A percentile compares a stretch with the other conserved stretches of the same genome.
These are phyloP conservation scores for Nasua narica DNA, from an alignment of 2,797 vertebrate species.

Conservation along the genomic window DNA sequence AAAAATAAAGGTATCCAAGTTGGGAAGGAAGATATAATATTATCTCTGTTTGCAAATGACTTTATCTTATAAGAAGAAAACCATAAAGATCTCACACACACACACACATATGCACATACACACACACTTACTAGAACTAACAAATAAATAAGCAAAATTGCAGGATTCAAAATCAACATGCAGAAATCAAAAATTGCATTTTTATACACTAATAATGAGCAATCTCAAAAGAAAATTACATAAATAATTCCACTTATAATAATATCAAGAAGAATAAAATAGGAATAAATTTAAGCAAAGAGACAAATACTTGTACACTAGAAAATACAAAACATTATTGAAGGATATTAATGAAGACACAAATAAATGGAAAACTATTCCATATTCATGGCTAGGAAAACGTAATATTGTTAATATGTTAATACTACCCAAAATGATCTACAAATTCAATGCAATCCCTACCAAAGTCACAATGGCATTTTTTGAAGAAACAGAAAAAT, in stretches of 20 bases:
- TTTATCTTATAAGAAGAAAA: neutral
- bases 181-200: neutral
- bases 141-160: neutral
- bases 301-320: neutral
- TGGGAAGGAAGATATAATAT: neutral
- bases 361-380: neutral
- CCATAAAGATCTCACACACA: neutral
- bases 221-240: neutral
- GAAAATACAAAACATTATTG: neutral
- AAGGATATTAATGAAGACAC: neutral
- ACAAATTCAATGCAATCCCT: neutral
- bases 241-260: neutral
- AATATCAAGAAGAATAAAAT: neutral
- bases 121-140: neutral
- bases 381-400: neutral
- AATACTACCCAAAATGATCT: neutral
- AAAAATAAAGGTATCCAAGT: neutral
- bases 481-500: neutral
- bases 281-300: neutral
- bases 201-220: neutral
- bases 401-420: neutral
- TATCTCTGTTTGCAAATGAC: neutral
- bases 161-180: neutral
- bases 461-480: neutral
- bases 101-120: neutral